Evolutionary conservation across 2,888 invertebrate genomes (phyloP), one percentile per base, ranked within the genome.

Genomic region (Habroteleia sp.): DNA sequence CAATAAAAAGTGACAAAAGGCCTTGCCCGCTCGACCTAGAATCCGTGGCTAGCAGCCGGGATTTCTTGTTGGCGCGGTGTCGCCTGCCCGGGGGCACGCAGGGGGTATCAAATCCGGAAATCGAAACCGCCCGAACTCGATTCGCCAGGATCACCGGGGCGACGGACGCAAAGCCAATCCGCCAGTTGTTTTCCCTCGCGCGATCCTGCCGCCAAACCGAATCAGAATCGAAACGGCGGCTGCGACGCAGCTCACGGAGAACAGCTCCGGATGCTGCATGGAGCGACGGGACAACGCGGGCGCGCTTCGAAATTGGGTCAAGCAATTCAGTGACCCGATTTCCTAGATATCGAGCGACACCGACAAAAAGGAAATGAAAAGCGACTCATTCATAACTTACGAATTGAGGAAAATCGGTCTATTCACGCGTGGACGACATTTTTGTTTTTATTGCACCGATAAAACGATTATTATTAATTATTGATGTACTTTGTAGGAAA

Each of bases 311-410:
- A 66, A 74, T 54, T 48, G 48, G 62, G 60, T 54, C 48, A 54
- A 60, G 60, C 66, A 66, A 72, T 63, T 63, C 72, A 72, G 54
- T 72, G 62, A 50, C 72, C 63, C 54, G 63, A 63, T 56, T 72
- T 72, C 46, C 50, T 56, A 56, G 50, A 63, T 63, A 63, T 54
- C 56, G 54, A 63, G 48, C 62, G 56, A 8, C 25, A 14, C 11
- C n/a, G 54, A 23, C 54, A 33, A 44, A 52, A 39, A 50, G 39
- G 48, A 54, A 48, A 66, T 46, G 23, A 56, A 56, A 66, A 31
- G 39, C 17, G 44, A 46, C 41, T 41, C 46, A 52, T 62, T 62
- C 52, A 62, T 60, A 29, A 48, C 33, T 63, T 29, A 33, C 10
- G 11, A 52, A 25, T 20, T 20, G 63, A 23, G 33, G 23, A 35